Percentiles rank a stretch among this genome's conserved stretches.
Evolutionary conservation across 2,888 invertebrate species (phyloP).

Genomic region (Orthosia gracilis): DNA sequence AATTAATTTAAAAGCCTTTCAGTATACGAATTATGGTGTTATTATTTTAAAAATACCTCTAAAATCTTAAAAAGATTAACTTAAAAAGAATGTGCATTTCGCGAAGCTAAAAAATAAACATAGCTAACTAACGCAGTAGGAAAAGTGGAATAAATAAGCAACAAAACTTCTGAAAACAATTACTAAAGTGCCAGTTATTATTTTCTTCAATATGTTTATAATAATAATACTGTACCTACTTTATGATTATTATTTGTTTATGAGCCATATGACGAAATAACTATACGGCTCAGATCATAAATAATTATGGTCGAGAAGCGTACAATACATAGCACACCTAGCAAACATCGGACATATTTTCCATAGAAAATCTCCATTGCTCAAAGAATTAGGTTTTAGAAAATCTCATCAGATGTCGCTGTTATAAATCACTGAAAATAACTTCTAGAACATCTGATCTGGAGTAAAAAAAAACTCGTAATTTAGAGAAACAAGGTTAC

Average conservation of each 20-base stretch:
- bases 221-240: too few relatives aligned
- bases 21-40: neutral
- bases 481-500: constrained; percentile 68
- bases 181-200: neutral
- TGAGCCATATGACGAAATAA: neutral
- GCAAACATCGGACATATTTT: neutral
- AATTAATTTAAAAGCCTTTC: neutral
- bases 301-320: neutral
- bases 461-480: constrained; percentile 57
- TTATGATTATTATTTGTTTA: too few relatives aligned
- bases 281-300: neutral
- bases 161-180: neutral
- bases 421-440: constrained; percentile 44
- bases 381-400: neutral
- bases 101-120: neutral
- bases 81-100: too few relatives aligned
- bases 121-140: neutral
- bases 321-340: neutral
- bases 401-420: constrained; percentile 68
- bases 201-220: too few relatives aligned
- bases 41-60: neutral
- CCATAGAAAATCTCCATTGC: neutral
- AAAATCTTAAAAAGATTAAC: too few relatives aligned
- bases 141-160: neutral
- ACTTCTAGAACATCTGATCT: constrained; percentile 73